Conservation (phyloP, 2,888 invertebrate genomes). For the Unio delphinus region DNA sequence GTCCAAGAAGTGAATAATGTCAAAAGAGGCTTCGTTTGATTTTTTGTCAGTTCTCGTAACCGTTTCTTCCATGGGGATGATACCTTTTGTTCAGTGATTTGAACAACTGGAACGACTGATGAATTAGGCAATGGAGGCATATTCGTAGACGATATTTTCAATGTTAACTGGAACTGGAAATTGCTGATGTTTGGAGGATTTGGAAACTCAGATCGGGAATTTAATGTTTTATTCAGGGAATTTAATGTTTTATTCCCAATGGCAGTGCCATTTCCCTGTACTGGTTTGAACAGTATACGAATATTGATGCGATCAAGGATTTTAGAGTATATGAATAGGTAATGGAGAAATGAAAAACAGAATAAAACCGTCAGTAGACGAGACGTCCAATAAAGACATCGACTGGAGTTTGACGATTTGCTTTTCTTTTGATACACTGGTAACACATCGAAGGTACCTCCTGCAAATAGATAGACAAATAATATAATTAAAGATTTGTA, state of each 20-base stretch:
- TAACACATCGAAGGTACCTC: too few relatives aligned
- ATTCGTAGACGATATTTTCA: too few relatives aligned
- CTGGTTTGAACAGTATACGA: slow-evolving; percentile 19
- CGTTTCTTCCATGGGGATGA: too few relatives aligned
- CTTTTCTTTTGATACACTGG: too few relatives aligned
- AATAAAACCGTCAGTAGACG: too few relatives aligned
- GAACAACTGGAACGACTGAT: too few relatives aligned
- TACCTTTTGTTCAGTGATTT: too few relatives aligned
- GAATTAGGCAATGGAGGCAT: too few relatives aligned
- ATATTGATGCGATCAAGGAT: slow-evolving; percentile 28
- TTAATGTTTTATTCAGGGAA: slow-evolving; percentile 27
- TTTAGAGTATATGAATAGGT: slow-evolving; percentile 34
- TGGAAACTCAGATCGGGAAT: slow-evolving; percentile 29
- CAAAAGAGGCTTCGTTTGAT: slow-evolving; percentile 31
- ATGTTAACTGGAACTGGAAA: slow-evolving; percentile 9
- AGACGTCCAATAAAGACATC: too few relatives aligned
- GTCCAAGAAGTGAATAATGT: slow-evolving; percentile 56
- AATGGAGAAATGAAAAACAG: slow-evolving; percentile 2
- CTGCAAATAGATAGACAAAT: too few relatives aligned
- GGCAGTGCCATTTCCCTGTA: slow-evolving; percentile 31
- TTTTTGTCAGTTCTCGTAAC: slow-evolving; percentile 7
- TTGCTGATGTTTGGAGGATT: slow-evolving; percentile 22
- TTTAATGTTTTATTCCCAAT: slow-evolving; percentile 29
- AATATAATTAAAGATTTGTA: too few relatives aligned
- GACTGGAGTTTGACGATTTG: too few relatives aligned